Evolutionary conservation across 2,797 vertebrate species (phyloP).

Genomic region (Sebastes minor): DNA sequence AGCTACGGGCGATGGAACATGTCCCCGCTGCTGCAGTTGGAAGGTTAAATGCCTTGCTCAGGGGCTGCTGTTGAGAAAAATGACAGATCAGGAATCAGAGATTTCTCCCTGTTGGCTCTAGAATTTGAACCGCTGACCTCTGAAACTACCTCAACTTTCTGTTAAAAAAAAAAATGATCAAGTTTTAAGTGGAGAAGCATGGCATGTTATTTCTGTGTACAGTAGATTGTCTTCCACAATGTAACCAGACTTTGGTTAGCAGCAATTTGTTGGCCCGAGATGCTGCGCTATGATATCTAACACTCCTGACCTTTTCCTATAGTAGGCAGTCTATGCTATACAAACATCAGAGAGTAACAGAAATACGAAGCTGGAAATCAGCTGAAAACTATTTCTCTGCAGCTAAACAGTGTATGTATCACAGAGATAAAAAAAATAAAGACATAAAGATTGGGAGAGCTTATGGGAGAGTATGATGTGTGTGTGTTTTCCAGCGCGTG

Average conservation of each 20-base stretch:
- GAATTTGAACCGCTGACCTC: background rate
- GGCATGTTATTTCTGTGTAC: conserved; percentile 30
- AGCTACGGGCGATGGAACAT: background rate
- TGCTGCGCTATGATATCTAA: conserved; percentile 53
- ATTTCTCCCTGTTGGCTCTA: background rate
- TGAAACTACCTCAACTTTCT: background rate
- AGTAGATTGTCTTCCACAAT: conserved; percentile 39
- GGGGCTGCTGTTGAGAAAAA: conserved; percentile 3
- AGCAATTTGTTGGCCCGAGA: conserved; percentile 57
- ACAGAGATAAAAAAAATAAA: conserved; percentile 55
- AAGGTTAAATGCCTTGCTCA: conserved; percentile 51
- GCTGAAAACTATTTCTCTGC: conserved; percentile 64
- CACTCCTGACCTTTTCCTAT: conserved; percentile 60
- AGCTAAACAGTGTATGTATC: conserved; percentile 50
- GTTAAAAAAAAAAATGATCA: background rate
- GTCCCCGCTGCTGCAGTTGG: background rate
- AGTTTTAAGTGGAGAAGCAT: background rate
- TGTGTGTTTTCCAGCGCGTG: conserved; percentile 22
- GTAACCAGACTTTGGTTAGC: conserved; percentile 30
- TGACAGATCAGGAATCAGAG: background rate
- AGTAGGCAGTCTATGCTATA: conserved; percentile 28
- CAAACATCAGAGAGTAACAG: conserved; percentile 32
- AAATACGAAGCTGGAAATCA: conserved; percentile 60
- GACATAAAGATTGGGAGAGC: conserved; percentile 42
- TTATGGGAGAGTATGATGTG: conserved; percentile 28